A percentile compares a stretch with the other conserved stretches of the same genome.
Conservation (phyloP, 2,797 vertebrate genomes). For the Sebastes trivittatus region DNA sequence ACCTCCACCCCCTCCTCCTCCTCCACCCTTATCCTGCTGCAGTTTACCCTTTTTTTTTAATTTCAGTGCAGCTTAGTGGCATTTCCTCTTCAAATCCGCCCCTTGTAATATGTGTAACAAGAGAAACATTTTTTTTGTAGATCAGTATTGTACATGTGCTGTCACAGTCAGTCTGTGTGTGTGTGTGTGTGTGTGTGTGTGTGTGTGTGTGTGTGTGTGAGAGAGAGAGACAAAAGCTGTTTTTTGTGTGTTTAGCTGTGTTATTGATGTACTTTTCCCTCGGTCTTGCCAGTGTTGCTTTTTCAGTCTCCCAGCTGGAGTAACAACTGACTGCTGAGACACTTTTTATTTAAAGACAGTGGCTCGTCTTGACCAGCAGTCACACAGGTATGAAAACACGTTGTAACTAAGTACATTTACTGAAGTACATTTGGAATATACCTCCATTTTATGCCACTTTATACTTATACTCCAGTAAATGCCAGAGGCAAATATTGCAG, state of each 20-base stretch:
- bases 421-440: neutral
- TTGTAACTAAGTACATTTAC: neutral
- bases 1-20: conserved; percentile 19
- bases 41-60: neutral
- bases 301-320: conserved; percentile 77
- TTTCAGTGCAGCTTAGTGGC: neutral
- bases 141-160: neutral
- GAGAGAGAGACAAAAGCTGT: conserved; percentile 39
- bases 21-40: neutral
- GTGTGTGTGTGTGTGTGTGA: too few species aligned
- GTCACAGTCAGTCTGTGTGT: neutral
- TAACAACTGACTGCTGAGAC: conserved; percentile 64
- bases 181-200: neutral
- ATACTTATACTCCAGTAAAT: neutral
- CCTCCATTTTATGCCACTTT: neutral
- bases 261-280: conserved; percentile 72
- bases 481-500: neutral
- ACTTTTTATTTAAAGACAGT: conserved; percentile 50
- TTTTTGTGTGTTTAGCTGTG: conserved; percentile 74
- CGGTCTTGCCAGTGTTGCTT: conserved; percentile 65
- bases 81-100: conserved; percentile 4
- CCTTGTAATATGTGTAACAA: neutral
- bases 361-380: conserved; percentile 30
- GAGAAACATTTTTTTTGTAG: conserved; percentile 24
- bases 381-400: conserved; percentile 32